These are phyloP conservation scores for Achlya flavicornis DNA, from an alignment of 2,888 invertebrate genomes.

Conservation along the genomic window DNA sequence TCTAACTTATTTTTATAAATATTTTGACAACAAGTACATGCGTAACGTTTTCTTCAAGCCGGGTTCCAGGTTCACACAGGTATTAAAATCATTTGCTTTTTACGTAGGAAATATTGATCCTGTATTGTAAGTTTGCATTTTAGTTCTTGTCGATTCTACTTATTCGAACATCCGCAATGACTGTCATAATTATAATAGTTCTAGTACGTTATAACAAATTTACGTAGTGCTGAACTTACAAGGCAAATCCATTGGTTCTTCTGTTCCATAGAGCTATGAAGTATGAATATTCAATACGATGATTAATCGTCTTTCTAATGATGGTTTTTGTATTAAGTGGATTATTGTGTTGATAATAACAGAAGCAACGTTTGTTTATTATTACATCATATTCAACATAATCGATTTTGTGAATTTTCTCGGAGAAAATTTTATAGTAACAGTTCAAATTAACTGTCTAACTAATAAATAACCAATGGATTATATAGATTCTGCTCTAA, in stretches of 20 bases:
- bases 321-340: slow-evolving; percentile 10
- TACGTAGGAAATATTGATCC: no score
- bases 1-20: no score
- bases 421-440: background rate
- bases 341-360: slow-evolving; percentile 11
- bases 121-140: background rate
- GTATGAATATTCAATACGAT: slow-evolving; percentile 29
- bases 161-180: background rate
- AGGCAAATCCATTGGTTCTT: background rate
- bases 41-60: no score
- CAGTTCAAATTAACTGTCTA: background rate
- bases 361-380: slow-evolving; percentile 41
- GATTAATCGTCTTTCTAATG: slow-evolving; percentile 30
- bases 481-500: background rate
- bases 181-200: background rate
- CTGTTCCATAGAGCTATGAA: slow-evolving; percentile 23
- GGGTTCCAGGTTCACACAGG: no score
- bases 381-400: slow-evolving; percentile 46
- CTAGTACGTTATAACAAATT: background rate
- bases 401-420: slow-evolving; percentile 1
- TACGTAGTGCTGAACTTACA: background rate
- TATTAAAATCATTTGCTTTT: no score
- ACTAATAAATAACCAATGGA: background rate
- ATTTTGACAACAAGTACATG: no score
- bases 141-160: background rate